Conservation (phyloP, 2,888 invertebrate genomes). For the Sericinus montela region DNA sequence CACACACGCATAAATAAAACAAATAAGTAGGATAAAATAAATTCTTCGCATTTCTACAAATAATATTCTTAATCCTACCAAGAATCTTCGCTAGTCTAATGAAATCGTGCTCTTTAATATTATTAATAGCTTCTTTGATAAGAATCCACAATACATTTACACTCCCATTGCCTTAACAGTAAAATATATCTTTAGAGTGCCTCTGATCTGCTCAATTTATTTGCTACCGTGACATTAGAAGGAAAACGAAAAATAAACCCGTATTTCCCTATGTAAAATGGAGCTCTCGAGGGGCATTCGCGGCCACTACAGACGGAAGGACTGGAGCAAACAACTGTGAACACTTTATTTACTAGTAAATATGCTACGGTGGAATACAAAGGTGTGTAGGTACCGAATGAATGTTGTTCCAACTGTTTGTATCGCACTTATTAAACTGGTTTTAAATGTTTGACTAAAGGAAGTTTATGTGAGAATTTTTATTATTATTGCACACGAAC, state of each 20-base stretch:
- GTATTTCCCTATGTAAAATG: slow-evolving; percentile 3
- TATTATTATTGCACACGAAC: too few species aligned
- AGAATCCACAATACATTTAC: too few species aligned
- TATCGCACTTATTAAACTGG: slow-evolving; percentile 10
- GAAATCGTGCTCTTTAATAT: too few species aligned
- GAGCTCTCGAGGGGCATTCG: slow-evolving; percentile 1
- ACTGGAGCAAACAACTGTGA: slow-evolving; percentile 12
- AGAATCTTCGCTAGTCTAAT: too few species aligned
- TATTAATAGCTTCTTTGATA: not conserved
- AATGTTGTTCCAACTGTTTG: slow-evolving; percentile 6
- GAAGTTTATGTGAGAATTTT: not conserved
- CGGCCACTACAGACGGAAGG: slow-evolving; percentile 5
- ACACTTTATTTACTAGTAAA: slow-evolving; percentile 13
- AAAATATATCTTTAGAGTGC: not conserved
- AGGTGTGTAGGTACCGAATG: not conserved
- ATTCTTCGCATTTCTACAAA: too few species aligned
- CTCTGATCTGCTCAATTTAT: not conserved
- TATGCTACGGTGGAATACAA: slow-evolving; percentile 11
- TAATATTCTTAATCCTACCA: too few species aligned
- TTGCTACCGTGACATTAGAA: not conserved
- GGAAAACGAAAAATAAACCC: slow-evolving; percentile 1
- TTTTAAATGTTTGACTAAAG: not conserved
- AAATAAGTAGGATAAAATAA: too few species aligned
- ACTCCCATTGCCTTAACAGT: too few species aligned
- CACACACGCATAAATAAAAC: too few species aligned